Base-by-base conservation (phyloP, 2,113 vertebrate genomes). In the Zosterops borbonicus region DNA sequence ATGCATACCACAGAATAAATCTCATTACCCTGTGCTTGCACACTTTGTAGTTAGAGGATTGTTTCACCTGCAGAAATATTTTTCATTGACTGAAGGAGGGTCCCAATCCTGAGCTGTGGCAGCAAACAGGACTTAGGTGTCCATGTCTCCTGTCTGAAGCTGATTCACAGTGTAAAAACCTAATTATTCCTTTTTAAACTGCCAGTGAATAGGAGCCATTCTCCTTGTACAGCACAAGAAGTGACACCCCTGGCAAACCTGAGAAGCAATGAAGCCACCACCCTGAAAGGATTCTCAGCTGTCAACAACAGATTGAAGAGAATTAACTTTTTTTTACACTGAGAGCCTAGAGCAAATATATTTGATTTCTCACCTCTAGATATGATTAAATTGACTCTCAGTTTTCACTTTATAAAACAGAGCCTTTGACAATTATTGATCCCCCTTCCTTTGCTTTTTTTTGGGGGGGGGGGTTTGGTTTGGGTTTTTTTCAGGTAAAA, bases 381-480 rank as follows among this genome's bases (percentile, higher is more conserved):
- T 24, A 33, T 2, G 5, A 10, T 17, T 44, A 27, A 42, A 31
- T 1, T 64, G 13, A 76, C 15, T 83, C 44, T 31, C 17, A 35
- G 39, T 37, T 87, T 71, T 64, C 44, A 42, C 29, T 83, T 76
- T 5, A 35, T 17, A 52, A 90, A 85, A 59, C 44, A 68, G 16
- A 88, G 14, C 11, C 63, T 37, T 62, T 44, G 37, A 53, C 23
- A 86, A 21, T 33, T 53, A 47, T 27, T 27, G 9, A 62, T 31
- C 3, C 17, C 5, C 14, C 15, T 17, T 5, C 1, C 4, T 9
- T 17, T 22, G 8, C 3, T 47, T 47, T 29, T 24, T 49, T 18
- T 7, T 9, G 23, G 23, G 39, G 39, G 39, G 39, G 39, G 11
- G 2, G 11, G 4, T 50, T 6, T 37, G 16, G 21, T n/a, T n/a